Percentiles rank a stretch among this genome's conserved stretches.
These are phyloP conservation scores for Jaculus jaculus DNA, from an alignment of 2,113 vertebrate species.

Conservation along the genomic window DNA sequence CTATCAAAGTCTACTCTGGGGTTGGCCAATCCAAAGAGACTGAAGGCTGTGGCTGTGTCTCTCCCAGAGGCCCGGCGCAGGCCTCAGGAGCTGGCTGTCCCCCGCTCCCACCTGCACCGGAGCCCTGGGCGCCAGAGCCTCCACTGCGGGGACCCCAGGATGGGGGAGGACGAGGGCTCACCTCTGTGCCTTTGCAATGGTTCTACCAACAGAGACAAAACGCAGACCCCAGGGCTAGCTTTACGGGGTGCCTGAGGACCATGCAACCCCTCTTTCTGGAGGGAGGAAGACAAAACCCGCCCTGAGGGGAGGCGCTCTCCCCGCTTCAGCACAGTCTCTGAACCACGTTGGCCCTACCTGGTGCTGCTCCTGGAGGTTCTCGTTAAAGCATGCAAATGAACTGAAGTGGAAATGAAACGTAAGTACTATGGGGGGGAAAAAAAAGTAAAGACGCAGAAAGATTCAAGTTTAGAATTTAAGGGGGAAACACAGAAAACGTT, in stretches of 20 bases:
- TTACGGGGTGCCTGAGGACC: not conserved
- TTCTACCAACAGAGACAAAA: not conserved
- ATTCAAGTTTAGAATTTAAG: conserved; percentile 13
- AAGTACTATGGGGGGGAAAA: not conserved
- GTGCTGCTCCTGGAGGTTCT: not conserved
- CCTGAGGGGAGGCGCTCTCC: not conserved
- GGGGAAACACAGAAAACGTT: not conserved
- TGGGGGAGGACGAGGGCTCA: not conserved
- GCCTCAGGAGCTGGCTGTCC: not conserved
- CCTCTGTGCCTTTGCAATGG: not conserved
- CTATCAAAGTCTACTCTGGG: not conserved
- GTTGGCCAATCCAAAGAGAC: not conserved
- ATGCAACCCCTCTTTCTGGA: not conserved
- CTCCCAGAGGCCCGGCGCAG: not conserved
- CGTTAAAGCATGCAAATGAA: not conserved
- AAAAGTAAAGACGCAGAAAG: conserved; percentile 18
- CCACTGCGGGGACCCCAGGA: not conserved
- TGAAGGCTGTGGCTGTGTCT: not conserved
- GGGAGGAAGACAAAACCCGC: not conserved
- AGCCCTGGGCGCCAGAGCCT: not conserved
- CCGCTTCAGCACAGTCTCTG: not conserved
- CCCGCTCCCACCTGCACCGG: not conserved
- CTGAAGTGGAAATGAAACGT: not conserved
- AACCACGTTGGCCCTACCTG: not conserved
- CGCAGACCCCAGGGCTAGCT: not conserved